Base-by-base conservation (phyloP, 2,113 vertebrate species). In the Periophthalmodon schlosseri region DNA sequence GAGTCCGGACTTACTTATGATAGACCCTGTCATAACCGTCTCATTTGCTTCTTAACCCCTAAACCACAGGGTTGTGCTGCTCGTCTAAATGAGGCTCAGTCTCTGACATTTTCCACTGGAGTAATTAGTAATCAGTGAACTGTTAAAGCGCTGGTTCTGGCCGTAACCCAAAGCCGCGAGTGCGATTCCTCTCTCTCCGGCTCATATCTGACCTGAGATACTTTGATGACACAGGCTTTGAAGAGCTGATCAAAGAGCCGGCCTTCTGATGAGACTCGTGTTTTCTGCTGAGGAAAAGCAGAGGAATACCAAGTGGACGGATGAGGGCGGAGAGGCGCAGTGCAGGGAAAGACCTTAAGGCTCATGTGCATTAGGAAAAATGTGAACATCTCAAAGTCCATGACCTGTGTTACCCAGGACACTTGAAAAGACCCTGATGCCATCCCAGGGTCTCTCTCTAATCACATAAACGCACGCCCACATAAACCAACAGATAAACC, bases 101-200 rank as follows among this genome's bases (percentile, higher is more conserved):
- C 72, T 21, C 44, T 34, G 21, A 63, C 66, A 73, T 73, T 54
- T 75, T 54, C 81, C 70, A 77, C 57, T 64, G 77, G 36, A 50
- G 77, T 88, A 92, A 93, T 90, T 85, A 91, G 86, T 89, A 84
- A 92, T 93, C 88, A 90, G 86, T 75, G 83, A 91, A 85, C 84
- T 70, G 79, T 77, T 90, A 84, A 76, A 70, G 78, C 76, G 79
- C 76, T 69, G 78, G 72, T 83, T 75, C 78, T 70, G 73, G 74
- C 66, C 34, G 12, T 84, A 84, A 86, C 89, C 79, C 76, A 81
- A 68, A 87, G 88, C 73, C 34, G 21, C 84, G 72, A 75, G 68
- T 73, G 64, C 76, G 77, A 75, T 81, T 64, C 75, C 66, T 79
- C 23, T 60, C 23, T 75, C 68, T 71, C 67, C 80, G 82, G 80